These are phyloP conservation scores for Barypeithes pellucidus DNA, from an alignment of 2,888 invertebrate genomes.

Conservation along the genomic window DNA sequence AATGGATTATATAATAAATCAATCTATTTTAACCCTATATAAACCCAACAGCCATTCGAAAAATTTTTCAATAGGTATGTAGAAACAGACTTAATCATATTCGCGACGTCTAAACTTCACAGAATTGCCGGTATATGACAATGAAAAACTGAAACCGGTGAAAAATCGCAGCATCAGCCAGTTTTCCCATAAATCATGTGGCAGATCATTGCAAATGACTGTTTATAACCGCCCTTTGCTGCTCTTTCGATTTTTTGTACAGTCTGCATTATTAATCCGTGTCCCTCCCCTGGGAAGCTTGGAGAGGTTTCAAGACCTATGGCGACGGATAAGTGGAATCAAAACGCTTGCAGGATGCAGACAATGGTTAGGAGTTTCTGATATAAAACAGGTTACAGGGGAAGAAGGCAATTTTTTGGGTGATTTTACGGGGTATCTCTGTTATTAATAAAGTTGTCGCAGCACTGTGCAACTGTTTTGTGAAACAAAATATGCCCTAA, in stretches of 20 bases:
- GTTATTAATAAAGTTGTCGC: too few relatives aligned
- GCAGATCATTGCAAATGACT: conserved; percentile 51
- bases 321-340: conserved; percentile 28
- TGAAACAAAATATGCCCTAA: too few relatives aligned
- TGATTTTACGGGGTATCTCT: too few relatives aligned
- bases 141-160: conserved; percentile 13
- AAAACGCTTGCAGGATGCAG: conserved; percentile 3
- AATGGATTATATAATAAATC: too few relatives aligned
- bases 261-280: conserved; percentile 40
- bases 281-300: conserved; percentile 32
- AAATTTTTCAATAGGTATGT: background rate
- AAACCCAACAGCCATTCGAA: background rate
- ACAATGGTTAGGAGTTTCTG: conserved; percentile 19
- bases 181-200: conserved; percentile 48
- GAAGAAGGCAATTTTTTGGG: too few relatives aligned
- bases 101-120: conserved; percentile 2
- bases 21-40: too few relatives aligned
- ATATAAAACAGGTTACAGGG: too few relatives aligned
- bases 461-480: too few relatives aligned
- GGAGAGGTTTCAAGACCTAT: conserved; percentile 40
- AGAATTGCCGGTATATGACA: background rate
- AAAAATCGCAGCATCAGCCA: conserved; percentile 48
- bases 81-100: conserved; percentile 1
- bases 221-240: conserved; percentile 51
- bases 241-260: conserved; percentile 49